Base-by-base conservation (phyloP, 30 jellyfish, hydroid and myxozoan genomes). In the Pseudorhiza aurosa region DNA sequence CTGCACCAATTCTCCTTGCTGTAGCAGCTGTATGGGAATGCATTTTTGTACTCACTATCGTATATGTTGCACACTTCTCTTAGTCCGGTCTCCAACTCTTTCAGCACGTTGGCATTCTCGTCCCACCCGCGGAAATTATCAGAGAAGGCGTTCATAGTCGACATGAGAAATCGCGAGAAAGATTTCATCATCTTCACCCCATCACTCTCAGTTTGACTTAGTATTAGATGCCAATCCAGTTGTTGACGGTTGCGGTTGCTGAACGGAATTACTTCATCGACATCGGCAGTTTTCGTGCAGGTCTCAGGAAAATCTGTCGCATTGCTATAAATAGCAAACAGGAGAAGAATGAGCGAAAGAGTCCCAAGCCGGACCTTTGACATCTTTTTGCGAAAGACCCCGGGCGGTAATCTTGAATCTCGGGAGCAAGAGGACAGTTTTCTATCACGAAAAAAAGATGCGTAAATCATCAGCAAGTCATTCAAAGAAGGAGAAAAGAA, bases 1-100 rank as follows among this genome's bases (percentile, higher is more conserved):
- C 24, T 32, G 82, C 67, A 40, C 82, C 82, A 68, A n/a, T 68
- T 14, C 15, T 42, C 82, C 45, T 45, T 68, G 28, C 47, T 40
- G 39, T 68, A 68, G 51, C 82, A 68, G 24, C 58, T 44, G 68
- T 68, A 68, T 5, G 82, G 82, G 55, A 68, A 68, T 1, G 82
- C 82, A 4, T 68, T 29, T 9, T n/a, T 68, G 51, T 68, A 68
- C 26, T 68, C 50, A 18, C 47, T 1, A 25, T 68, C 82, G 33
- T 68, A 44, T 1, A 21, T 68, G 17, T 42, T 19, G 36, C 67
- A 53, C 33, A 53, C 32, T 37, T 53, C 67, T 1, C 22, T 22
- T n/a, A 53, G 22, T 4, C 67, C 67, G 19, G 17, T 3, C 14
- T 10, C 6, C 24, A 36, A 14, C 8, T 53, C 67, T 53, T 53